phyloP scores from a whole-genome alignment of 2,888 invertebrate species.

The Drosophila nr. fundita region DNA sequence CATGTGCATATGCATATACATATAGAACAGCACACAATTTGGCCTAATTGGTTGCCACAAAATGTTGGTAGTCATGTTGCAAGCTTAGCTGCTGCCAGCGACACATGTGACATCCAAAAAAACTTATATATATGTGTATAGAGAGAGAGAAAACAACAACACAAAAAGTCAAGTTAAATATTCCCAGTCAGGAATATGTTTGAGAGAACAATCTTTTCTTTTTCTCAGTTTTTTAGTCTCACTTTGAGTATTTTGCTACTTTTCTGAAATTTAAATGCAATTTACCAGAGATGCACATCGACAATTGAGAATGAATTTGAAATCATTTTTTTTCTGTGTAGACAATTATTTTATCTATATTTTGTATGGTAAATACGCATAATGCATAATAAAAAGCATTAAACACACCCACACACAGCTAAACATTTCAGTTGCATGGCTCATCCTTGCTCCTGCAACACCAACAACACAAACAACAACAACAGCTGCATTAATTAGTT shows the following conservation, averaged over 20 bases:
- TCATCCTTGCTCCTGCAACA: slow-evolving; percentile 32
- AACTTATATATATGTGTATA: background rate
- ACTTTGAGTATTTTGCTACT: background rate
- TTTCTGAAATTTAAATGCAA: background rate
- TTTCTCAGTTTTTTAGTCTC: background rate
- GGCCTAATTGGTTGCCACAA: slow-evolving; percentile 70
- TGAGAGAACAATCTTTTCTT: background rate
- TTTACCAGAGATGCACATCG: background rate
- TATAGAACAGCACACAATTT: slow-evolving; percentile 52
- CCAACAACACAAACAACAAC: slow-evolving; percentile 28
- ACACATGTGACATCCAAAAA: slow-evolving; percentile 58
- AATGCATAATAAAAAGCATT: slow-evolving; percentile 56
- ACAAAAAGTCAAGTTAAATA: background rate
- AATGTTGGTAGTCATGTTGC: slow-evolving; percentile 44
- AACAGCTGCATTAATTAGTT: slow-evolving; percentile 74
- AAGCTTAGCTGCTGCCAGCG: slow-evolving; percentile 31
- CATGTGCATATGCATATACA: slow-evolving; percentile 6
- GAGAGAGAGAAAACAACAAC: background rate
- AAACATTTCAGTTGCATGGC: slow-evolving; percentile 51
- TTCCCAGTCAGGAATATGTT: background rate
- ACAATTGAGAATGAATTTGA: background rate
- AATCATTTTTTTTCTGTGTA: background rate
- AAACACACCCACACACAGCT: slow-evolving; percentile 16
- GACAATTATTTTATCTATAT: slow-evolving; percentile 1
- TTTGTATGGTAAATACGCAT: slow-evolving; percentile 59